These are phyloP conservation scores for Drosophila putrida DNA, from an alignment of 2,888 invertebrate genomes.

Conservation along the genomic window DNA sequence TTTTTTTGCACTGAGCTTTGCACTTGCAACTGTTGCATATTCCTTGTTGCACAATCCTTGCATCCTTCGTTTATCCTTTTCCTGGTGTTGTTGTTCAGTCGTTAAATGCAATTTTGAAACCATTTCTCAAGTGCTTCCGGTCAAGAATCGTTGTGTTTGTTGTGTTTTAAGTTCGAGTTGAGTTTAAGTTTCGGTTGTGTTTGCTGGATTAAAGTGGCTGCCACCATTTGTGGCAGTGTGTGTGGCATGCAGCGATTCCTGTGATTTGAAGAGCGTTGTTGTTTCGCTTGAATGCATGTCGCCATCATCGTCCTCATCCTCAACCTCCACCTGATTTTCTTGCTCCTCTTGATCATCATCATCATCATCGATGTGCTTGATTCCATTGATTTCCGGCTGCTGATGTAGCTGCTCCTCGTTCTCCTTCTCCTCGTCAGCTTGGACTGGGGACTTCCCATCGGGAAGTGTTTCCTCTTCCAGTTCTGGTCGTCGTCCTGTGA, in stretches of 20 bases:
- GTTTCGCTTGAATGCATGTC: conserved; percentile 71
- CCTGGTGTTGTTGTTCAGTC: conserved; percentile 7
- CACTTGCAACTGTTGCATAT: background rate
- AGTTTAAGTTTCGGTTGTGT: conserved; percentile 32
- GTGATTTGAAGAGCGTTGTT: conserved; percentile 68
- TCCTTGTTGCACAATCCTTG: too few species aligned
- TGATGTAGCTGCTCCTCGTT: conserved; percentile 22
- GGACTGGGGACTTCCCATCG: background rate
- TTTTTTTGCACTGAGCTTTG: background rate
- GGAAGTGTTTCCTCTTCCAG: conserved; percentile 37
- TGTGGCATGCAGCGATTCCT: conserved; percentile 55
- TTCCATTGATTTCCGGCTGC: background rate
- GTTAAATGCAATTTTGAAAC: conserved; percentile 74
- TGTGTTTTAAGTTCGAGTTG: conserved; percentile 11
- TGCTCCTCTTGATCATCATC: background rate
- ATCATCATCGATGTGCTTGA: background rate
- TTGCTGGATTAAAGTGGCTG: conserved; percentile 46
- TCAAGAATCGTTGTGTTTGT: conserved; percentile 22
- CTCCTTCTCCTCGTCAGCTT: background rate
- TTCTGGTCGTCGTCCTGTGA: conserved; percentile 81
- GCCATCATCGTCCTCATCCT: conserved; percentile 54
- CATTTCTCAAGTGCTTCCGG: conserved; percentile 42
- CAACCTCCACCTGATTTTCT: conserved; percentile 2
- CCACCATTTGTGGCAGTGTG: conserved; percentile 43
- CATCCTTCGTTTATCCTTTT: background rate